These are phyloP conservation scores for Toxotes jaculatrix DNA, from an alignment of 2,113 vertebrate genomes.

Conservation along the genomic window DNA sequence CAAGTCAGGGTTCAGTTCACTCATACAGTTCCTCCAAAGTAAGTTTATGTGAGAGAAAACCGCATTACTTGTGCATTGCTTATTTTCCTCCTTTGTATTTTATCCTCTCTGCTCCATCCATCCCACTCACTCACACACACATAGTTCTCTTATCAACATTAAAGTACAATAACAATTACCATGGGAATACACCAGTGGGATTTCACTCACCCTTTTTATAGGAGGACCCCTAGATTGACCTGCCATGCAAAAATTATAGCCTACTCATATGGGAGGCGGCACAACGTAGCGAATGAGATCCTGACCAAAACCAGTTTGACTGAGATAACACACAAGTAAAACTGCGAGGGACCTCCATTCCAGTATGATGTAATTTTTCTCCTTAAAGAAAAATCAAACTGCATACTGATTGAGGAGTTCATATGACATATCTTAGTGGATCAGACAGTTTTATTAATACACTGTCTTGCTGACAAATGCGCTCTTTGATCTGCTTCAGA, in stretches of 20 bases:
- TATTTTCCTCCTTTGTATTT: slow-evolving; percentile 12
- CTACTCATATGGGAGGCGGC: slow-evolving; percentile 17
- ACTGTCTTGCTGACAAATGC: slow-evolving; percentile 57
- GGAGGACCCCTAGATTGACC: slow-evolving; percentile 39
- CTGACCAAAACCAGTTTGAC: slow-evolving; percentile 45
- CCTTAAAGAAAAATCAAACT: slow-evolving; percentile 41
- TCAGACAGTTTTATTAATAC: slow-evolving; percentile 68
- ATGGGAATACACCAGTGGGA: slow-evolving; percentile 32
- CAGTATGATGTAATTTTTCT: slow-evolving; percentile 14
- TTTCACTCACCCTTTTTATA: slow-evolving; percentile 23
- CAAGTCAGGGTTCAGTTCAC: slow-evolving; percentile 56
- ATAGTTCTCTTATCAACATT: slow-evolving; percentile 28
- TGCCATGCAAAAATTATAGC: slow-evolving; percentile 56
- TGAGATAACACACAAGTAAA: slow-evolving; percentile 32
- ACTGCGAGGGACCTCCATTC: slow-evolving; percentile 29
- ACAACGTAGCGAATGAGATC: slow-evolving; percentile 37
- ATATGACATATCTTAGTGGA: slow-evolving; percentile 54
- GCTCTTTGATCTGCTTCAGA: slow-evolving; percentile 62
- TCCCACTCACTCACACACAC: neutral
- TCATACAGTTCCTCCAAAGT: slow-evolving; percentile 34
- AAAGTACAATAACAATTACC: slow-evolving; percentile 38
- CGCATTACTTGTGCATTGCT: neutral
- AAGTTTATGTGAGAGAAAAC: slow-evolving; percentile 19
- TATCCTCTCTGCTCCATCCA: neutral
- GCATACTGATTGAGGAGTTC: slow-evolving; percentile 45